These are phyloP conservation scores for Platichthys stellatus DNA, from an alignment of 2,113 vertebrate species.

Conservation along the genomic window DNA sequence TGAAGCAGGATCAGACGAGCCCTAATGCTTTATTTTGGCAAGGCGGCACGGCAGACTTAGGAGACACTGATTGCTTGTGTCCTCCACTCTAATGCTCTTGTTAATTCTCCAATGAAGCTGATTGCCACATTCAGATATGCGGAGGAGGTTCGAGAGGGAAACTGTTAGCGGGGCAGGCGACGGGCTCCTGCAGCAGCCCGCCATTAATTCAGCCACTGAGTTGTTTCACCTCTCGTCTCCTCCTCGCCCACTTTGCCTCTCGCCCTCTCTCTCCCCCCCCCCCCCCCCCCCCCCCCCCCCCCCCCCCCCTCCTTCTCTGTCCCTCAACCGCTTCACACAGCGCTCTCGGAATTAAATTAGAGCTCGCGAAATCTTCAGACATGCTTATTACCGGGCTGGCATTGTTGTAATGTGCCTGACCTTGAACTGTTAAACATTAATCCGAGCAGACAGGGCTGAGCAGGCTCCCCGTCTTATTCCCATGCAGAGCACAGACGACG, in stretches of 20 bases:
- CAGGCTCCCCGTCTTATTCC: conserved; percentile 62
- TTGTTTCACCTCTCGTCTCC: conserved; percentile 55
- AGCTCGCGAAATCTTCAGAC: conserved; percentile 73
- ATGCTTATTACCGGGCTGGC: conserved; percentile 73
- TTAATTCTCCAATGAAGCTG: conserved; percentile 75
- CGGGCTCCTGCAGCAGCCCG: conserved; percentile 43
- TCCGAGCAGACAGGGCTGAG: conserved; percentile 69
- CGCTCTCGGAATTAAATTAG: conserved; percentile 77
- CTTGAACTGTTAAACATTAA: conserved; percentile 80
- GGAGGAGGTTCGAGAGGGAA: conserved; percentile 43
- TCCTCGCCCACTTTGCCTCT: conserved; percentile 26
- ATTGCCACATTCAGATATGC: conserved; percentile 71
- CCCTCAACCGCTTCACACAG: conserved; percentile 50
- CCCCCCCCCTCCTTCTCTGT: background rate
- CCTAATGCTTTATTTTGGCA: conserved; percentile 73
- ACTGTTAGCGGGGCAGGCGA: conserved; percentile 28
- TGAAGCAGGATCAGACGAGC: conserved; percentile 46
- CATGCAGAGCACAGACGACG: conserved; percentile 72
- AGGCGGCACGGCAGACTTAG: conserved; percentile 63
- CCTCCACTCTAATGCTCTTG: conserved; percentile 76
- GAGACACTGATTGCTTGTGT: conserved; percentile 78
- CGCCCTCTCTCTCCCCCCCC: background rate
- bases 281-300: background rate
- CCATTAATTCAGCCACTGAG: conserved; percentile 52
- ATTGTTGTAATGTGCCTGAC: conserved; percentile 79